Conservation (phyloP, 2,113 vertebrate genomes). For the Alces alces region DNA sequence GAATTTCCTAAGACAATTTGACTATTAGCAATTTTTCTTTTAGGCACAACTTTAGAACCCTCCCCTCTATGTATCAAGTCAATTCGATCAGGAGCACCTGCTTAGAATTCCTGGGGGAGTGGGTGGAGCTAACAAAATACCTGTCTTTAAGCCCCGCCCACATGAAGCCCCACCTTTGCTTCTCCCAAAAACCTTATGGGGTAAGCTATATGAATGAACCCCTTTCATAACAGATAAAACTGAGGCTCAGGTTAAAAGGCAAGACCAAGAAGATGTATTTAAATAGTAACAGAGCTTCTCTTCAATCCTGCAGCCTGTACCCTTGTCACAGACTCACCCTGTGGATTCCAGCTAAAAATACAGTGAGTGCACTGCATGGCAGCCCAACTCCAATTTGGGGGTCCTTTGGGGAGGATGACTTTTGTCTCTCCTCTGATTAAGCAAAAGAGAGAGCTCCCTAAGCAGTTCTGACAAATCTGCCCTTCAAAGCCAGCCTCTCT, state of each 20-base stretch:
- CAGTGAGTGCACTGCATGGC: neutral
- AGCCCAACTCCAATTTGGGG: neutral
- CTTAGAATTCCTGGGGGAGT: neutral
- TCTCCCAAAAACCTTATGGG: neutral
- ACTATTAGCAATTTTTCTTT: neutral
- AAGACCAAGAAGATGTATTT: neutral
- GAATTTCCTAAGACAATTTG: neutral
- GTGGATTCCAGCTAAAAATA: neutral
- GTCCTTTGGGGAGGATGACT: neutral
- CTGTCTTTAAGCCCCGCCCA: no score
- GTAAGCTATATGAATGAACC: neutral
- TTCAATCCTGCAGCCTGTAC: neutral
- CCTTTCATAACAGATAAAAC: neutral
- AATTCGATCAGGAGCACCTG: neutral
- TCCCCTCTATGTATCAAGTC: neutral
- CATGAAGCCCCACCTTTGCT: accelerated
- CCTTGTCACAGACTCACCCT: neutral
- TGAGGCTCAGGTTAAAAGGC: neutral
- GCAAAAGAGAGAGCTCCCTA: neutral
- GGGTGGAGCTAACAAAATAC: neutral
- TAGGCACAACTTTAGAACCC: neutral
- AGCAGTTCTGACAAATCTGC: neutral
- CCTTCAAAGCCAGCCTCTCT: neutral
- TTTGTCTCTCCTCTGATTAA: neutral
- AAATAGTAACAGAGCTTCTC: neutral